Evolutionary conservation across 2,797 vertebrate species (phyloP).

Genomic region (Scolopax bukidnonensis): DNA sequence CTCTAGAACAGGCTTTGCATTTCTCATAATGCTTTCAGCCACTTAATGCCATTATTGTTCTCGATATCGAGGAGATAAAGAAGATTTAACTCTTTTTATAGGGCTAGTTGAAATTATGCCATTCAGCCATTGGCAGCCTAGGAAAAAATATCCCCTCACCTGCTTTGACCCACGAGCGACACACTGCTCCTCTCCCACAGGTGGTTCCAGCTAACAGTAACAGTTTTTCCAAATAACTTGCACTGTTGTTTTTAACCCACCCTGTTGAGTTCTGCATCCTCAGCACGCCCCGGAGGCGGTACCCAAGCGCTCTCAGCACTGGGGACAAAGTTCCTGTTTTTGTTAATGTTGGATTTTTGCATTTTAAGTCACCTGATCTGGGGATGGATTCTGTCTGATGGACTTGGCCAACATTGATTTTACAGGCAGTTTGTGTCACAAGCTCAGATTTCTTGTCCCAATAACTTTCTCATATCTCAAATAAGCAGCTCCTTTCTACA

Average conservation of each 20-base stretch:
- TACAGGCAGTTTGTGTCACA: background rate
- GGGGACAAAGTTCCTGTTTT: constrained; percentile 33
- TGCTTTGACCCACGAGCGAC: background rate
- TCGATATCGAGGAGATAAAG: background rate
- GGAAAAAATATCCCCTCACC: background rate
- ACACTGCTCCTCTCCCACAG: background rate
- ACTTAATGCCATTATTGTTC: background rate
- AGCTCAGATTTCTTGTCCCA: background rate
- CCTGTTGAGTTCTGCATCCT: background rate
- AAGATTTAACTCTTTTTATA: background rate
- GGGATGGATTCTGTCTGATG: background rate
- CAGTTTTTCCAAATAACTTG: constrained; percentile 28
- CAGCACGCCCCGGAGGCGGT: background rate
- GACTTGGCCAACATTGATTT: background rate
- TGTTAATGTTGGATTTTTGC: background rate
- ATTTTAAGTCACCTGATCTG: background rate
- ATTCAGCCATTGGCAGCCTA: background rate
- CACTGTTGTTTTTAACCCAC: constrained; percentile 34
- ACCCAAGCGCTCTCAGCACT: background rate
- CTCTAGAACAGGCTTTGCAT: background rate
- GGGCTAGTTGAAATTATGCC: background rate
- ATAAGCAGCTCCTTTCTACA: background rate
- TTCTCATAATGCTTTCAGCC: background rate
- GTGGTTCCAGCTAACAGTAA: background rate
- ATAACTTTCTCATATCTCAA: background rate